Evolutionary conservation across 2,888 invertebrate species (phyloP).

Genomic region (Julus scanicus): DNA sequence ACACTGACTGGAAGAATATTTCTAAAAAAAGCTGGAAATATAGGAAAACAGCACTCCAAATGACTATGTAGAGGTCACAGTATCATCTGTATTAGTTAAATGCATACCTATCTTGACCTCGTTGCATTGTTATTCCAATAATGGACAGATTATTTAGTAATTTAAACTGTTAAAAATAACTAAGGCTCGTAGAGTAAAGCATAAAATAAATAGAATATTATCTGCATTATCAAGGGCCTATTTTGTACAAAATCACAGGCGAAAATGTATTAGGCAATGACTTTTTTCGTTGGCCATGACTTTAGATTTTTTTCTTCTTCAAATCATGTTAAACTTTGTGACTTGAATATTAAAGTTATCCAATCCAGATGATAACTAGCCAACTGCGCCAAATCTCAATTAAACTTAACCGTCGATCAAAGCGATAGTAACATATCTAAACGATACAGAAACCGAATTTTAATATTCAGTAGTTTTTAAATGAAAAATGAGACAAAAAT

Average conservation of each 20-base stretch:
- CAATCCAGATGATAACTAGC: not conserved
- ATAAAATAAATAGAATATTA: slow-evolving; percentile 15
- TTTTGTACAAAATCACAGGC: slow-evolving; percentile 35
- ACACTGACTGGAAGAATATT: slow-evolving; percentile 36
- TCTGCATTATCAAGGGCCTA: not conserved
- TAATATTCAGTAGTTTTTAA: no score
- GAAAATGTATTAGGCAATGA: not conserved
- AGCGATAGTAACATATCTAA: no score
- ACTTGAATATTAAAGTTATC: not conserved
- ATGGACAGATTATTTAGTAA: slow-evolving; percentile 10
- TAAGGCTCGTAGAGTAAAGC: slow-evolving; percentile 26
- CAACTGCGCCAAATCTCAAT: not conserved
- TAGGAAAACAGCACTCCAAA: slow-evolving; percentile 17
- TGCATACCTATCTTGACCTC: slow-evolving; percentile 4
- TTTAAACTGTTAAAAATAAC: slow-evolving; percentile 1
- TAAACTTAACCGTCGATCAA: no score
- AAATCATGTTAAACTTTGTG: not conserved
- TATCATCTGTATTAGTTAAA: not conserved
- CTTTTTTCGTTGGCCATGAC: not conserved
- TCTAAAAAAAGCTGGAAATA: not conserved
- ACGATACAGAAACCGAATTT: no score
- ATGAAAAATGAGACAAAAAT: no score
- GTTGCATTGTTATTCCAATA: not conserved
- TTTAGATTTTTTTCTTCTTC: not conserved
- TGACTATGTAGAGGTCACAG: not conserved